Percentiles rank a stretch among this genome's conserved stretches.
Evolutionary conservation across 1,140 invertebrate species (phyloP).

Genomic region (Drosophila melanogaster): DNA sequence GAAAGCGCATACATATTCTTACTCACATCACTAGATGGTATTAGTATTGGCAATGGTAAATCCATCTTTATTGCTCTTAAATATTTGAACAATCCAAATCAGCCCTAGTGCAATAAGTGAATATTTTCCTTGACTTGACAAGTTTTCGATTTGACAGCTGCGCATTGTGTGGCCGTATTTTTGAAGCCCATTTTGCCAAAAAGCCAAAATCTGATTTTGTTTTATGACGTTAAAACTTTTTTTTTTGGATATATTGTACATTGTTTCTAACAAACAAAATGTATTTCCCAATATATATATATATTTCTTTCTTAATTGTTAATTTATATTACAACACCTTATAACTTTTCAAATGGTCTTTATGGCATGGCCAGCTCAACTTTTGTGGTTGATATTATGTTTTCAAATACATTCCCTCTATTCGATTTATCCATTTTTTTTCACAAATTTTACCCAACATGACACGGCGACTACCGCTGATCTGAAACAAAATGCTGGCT

Average conservation of each 20-base stretch:
- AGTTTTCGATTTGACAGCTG: constrained; percentile 17
- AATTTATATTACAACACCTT: too few species aligned
- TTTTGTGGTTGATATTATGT: constrained; percentile 29
- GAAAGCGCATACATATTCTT: too few species aligned
- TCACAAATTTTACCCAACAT: constrained; percentile 22
- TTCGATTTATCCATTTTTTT: constrained; percentile 1
- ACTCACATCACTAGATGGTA: too few species aligned
- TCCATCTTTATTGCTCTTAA: too few species aligned
- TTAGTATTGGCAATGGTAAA: neutral
- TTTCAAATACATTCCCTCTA: neutral
- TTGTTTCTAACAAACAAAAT: too few species aligned
- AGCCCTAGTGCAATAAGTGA: neutral
- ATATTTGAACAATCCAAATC: neutral
- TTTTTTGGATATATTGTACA: too few species aligned
- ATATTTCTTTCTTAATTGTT: too few species aligned
- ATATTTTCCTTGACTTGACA: neutral
- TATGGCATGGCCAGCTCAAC: constrained; percentile 11
- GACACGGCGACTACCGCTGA: constrained; percentile 41
- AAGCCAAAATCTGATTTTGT: neutral
- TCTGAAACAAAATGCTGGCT: constrained; percentile 57
- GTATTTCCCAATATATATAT: too few species aligned
- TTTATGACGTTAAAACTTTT: neutral
- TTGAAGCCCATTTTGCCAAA: neutral
- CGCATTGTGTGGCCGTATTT: neutral
- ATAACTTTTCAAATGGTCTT: too few species aligned